A percentile compares a stretch with the other conserved stretches of the same genome.
phyloP scores from a whole-genome alignment of 2,797 vertebrate species.

The Pantherophis alleghaniensis region DNA sequence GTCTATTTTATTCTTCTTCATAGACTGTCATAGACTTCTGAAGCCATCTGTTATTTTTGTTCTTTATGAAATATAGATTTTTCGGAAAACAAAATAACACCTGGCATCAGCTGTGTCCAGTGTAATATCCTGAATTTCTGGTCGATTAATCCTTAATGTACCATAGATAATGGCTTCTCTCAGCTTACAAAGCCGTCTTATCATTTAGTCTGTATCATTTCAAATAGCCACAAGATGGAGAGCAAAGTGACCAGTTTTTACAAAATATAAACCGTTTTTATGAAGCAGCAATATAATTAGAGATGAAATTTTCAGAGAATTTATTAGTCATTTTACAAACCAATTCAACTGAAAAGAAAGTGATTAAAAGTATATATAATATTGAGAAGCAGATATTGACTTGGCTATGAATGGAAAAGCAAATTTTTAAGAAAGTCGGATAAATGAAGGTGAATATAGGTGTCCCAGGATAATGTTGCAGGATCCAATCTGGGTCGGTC shows the following conservation, averaged over 20 bases:
- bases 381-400: neutral
- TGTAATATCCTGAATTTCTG: constrained; percentile 64
- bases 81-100: constrained; percentile 67
- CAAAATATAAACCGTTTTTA: constrained; percentile 43
- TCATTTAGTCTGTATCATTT: constrained; percentile 60
- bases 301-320: constrained; percentile 37
- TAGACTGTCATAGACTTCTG: constrained; percentile 44
- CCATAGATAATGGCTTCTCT: constrained; percentile 67
- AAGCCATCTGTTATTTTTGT: constrained; percentile 58
- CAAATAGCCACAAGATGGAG: constrained; percentile 40
- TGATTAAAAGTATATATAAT: neutral
- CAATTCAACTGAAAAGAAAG: constrained; percentile 13
- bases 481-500: neutral
- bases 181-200: constrained; percentile 56
- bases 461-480: neutral
- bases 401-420: neutral
- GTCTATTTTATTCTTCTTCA: constrained; percentile 49
- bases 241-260: constrained; percentile 29
- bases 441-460: neutral
- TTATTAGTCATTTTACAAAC: constrained; percentile 42
- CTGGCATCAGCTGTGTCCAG: constrained; percentile 56
- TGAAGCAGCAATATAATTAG: constrained; percentile 16
- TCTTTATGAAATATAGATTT: constrained; percentile 66
- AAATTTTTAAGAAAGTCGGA: neutral
- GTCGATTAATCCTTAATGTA: constrained; percentile 68